These are phyloP conservation scores for Sturnira hondurensis DNA, from an alignment of 2,113 vertebrate genomes.

Conservation along the genomic window DNA sequence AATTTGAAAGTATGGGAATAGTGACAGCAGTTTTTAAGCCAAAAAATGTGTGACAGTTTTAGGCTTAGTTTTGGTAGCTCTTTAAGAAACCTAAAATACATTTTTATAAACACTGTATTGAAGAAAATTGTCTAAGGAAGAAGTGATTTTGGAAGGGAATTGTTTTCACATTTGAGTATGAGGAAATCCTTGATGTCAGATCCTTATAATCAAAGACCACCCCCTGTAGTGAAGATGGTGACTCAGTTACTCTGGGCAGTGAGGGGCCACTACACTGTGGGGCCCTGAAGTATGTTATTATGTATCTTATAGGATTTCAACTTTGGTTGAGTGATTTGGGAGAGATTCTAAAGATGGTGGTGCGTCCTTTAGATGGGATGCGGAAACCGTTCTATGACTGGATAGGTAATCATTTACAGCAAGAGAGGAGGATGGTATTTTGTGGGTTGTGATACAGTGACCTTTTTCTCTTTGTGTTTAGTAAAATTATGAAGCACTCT, in stretches of 20 bases:
- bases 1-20: not conserved
- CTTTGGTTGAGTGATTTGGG: not conserved
- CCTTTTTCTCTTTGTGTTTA: not conserved
- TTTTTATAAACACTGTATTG: not conserved
- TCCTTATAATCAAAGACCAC: not conserved
- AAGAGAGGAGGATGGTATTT: not conserved
- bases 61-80: conserved; percentile 37
- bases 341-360: not conserved
- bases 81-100: not conserved
- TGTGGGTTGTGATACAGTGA: not conserved
- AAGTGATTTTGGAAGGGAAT: not conserved
- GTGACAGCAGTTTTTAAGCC: not conserved
- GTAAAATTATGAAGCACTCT: not conserved
- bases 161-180: not conserved
- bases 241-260: not conserved
- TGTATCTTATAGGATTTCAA: not conserved
- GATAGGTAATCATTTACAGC: not conserved
- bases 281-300: not conserved
- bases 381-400: not conserved
- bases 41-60: not conserved
- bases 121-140: not conserved
- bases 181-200: not conserved
- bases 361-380: not conserved
- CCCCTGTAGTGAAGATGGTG: not conserved
- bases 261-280: not conserved